Evolutionary conservation across 1,140 invertebrate species (phyloP), one percentile per base, ranked within the genome.

Genomic region (Panagrolaimus sp.): DNA sequence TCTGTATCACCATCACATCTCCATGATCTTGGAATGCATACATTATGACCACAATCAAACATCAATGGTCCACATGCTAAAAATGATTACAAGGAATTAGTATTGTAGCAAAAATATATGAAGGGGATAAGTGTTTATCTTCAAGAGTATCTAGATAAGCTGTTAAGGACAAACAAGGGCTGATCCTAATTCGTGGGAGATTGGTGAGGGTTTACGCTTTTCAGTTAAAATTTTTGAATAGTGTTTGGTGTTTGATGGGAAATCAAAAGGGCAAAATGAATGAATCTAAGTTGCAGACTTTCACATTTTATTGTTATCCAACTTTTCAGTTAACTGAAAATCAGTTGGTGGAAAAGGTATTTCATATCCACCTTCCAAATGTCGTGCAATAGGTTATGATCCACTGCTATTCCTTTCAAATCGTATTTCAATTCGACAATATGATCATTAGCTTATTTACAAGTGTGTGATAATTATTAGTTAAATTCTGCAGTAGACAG

Each of bases 251-350:
- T n/a, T n/a, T n/a, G n/a, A n/a, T n/a, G n/a, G n/a, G n/a, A n/a
- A n/a, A n/a, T n/a, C n/a, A n/a, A n/a, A n/a, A n/a, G n/a, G n/a
- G n/a, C n/a, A 53, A 68, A 69, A 46, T 79, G 79, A 48, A 14
- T 62, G 16, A 97, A 98, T 83, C 89, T 90, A 74, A 90, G n/a
- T n/a, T 91, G 69, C 93, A 93, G 0, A 88, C 88, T 5, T 96
- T 90, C 85, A 94, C 96, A 83, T 98, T 95, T 83, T 89, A 90
- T 76, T 98, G 96, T 82, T 86, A 81, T 62, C 68, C 87, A 0
- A 93, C 92, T 8, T 98, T 97, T 83, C 87, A 90, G 63, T 85
- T 90, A 64, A 92, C 93, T 83, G 91, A 31, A 46, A 45, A 7
- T 23, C 44, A 20, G 20, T 66, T 23, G 47, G 73, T 31, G 53